phyloP scores from a whole-genome alignment of 2,888 invertebrate genomes.

The Girardia tigrina region DNA sequence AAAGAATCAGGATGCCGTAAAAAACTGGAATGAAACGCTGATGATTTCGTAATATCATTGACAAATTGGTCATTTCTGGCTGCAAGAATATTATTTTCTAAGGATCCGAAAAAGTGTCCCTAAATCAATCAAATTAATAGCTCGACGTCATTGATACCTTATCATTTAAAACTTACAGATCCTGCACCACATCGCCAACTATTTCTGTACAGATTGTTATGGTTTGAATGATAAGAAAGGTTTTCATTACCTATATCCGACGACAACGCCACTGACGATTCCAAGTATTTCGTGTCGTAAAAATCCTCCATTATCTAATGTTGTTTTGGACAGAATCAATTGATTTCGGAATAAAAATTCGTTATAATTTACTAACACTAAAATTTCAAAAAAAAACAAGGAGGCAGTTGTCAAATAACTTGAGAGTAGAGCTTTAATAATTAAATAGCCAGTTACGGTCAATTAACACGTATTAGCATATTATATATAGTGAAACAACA shows the following conservation, averaged over 20 bases:
- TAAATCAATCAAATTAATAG: neutral
- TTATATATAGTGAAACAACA: slow-evolving; percentile 23
- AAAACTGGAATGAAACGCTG: slow-evolving; percentile 6
- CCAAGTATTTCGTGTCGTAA: neutral
- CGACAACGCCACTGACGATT: neutral
- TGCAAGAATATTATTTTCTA: slow-evolving; percentile 17
- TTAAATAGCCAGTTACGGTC: slow-evolving; percentile 15
- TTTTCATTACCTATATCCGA: neutral
- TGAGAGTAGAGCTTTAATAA: neutral
- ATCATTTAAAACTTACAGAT: neutral
- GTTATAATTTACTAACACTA: neutral
- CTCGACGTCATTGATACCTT: neutral
- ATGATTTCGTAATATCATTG: neutral
- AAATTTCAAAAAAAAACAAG: neutral
- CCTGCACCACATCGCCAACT: neutral
- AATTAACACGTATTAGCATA: neutral
- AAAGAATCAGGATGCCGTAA: neutral
- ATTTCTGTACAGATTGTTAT: neutral
- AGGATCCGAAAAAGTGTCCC: neutral
- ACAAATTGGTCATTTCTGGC: slow-evolving; percentile 17
- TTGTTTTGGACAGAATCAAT: neutral
- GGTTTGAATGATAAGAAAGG: neutral
- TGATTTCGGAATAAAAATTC: neutral
- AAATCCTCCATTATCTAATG: neutral
- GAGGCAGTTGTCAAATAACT: neutral